Evolutionary conservation across 2,888 invertebrate species (phyloP), one percentile per base, ranked within the genome.

Genomic region (Suillia variegata): DNA sequence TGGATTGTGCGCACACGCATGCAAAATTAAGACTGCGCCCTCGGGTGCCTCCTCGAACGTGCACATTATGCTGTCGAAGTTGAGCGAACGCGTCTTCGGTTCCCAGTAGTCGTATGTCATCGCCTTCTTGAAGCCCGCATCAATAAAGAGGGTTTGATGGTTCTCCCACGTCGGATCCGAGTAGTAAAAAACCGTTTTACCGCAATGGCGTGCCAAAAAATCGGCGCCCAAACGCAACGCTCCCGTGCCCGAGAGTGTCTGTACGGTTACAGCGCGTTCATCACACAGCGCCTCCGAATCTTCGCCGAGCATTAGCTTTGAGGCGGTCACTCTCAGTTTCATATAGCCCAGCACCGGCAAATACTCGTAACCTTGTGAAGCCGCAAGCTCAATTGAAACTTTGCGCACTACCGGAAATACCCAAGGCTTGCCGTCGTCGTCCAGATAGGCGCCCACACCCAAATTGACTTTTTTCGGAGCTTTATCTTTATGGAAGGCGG

Each of bases 101-200:
- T 94, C 85, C 96, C 96, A 98, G 84, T 97, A 98, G 52, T 93
- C 88, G 81, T 98, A 98, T 26, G 88, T n/a, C n/a, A n/a, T n/a
- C n/a, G n/a, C n/a, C n/a, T n/a, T n/a, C n/a, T n/a, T n/a, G n/a
- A 99, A 80, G 2, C 93, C 92, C 54, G 94, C 85, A 75, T 92
- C 91, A 84, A 92, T 95, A 83, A 98, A 96, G 75, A 99, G 88
- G 56, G 97, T 96, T 0, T 88, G 90, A 80, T 99, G 99, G 82
- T 99, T 99, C 55, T 98, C 98, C 99, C 99, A 99, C 0, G 98
- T 91, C 3, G 99, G 99, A 1, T 87, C 84, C 4, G 99, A 97
- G 67, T 98, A 74, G 84, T 94, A 98, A 82, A 91, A 94, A 67
- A 87, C 88, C 57, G 88, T 88, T 71, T 86, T 87, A 42, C 87